Conservation (phyloP, 1,140 invertebrate species). For the Tribolium madens region DNA sequence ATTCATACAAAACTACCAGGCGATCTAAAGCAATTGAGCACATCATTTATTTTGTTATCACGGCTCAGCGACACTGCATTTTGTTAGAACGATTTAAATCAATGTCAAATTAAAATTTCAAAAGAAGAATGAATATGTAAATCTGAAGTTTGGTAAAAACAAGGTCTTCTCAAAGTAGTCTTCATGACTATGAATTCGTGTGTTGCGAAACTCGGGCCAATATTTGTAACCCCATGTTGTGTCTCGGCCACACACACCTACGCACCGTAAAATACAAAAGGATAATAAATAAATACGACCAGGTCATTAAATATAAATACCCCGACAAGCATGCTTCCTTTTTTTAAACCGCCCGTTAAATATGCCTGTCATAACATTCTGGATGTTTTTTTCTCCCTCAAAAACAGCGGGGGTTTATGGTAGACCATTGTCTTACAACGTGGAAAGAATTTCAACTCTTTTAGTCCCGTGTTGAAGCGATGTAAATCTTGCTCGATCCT, state of each 20-base stretch:
- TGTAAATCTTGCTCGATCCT: constrained; percentile 37
- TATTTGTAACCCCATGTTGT: constrained; percentile 20
- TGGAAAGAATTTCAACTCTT: constrained; percentile 35
- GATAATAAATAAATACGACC: constrained; percentile 49
- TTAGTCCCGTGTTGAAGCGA: constrained; percentile 8
- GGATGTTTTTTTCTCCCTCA: constrained; percentile 40
- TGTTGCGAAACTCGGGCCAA: constrained; percentile 7
- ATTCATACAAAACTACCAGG: neutral
- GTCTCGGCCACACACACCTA: constrained; percentile 44
- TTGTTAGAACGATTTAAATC: too few species aligned
- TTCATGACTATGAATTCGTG: neutral
- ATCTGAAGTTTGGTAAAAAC: too few species aligned
- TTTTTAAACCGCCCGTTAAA: constrained; percentile 48
- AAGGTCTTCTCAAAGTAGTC: too few species aligned
- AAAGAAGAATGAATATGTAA: neutral
- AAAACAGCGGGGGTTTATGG: constrained; percentile 43
- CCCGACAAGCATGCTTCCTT: constrained; percentile 48
- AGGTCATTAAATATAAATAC: constrained; percentile 50
- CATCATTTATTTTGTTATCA: neutral
- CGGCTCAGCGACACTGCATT: too few species aligned
- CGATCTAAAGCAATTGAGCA: neutral
- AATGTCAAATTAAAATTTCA: too few species aligned
- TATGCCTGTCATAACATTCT: constrained; percentile 49
- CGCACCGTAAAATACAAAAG: constrained; percentile 41
- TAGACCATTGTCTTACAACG: constrained; percentile 49